These are phyloP conservation scores for Listrodromus nycthemerus DNA, from an alignment of 2,888 invertebrate species.

Conservation along the genomic window DNA sequence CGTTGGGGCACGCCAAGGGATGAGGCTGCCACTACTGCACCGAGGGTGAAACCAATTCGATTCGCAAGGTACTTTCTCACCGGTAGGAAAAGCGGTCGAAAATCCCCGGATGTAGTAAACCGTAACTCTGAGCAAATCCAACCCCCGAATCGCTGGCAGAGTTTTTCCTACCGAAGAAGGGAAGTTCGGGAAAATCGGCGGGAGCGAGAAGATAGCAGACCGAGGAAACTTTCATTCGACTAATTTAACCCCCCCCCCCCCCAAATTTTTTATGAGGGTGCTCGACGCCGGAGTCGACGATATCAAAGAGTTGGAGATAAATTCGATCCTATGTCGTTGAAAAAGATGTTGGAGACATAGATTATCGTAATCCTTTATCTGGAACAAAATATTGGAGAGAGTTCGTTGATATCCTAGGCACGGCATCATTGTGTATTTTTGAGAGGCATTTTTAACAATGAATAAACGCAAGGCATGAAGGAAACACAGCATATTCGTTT, in stretches of 20 bases:
- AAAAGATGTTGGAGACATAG: not conserved
- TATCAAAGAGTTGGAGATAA: not conserved
- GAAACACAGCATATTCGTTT: not conserved
- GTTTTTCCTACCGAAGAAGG: constrained; percentile 5
- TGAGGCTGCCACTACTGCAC: constrained; percentile 3
- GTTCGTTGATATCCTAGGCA: no score
- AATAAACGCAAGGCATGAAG: no score
- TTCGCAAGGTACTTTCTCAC: constrained; percentile 64
- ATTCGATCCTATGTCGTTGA: not conserved
- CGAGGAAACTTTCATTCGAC: constrained; percentile 1
- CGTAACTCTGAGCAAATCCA: constrained; percentile 71
- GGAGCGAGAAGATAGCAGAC: constrained; percentile 20
- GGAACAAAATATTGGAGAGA: no score
- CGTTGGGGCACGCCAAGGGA: constrained; percentile 2
- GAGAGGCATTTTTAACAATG: no score
- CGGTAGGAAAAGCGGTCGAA: constrained; percentile 64
- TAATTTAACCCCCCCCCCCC: not conserved
- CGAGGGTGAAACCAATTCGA: constrained; percentile 68
- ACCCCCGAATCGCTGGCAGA: constrained; percentile 38
- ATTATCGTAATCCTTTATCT: not conserved
- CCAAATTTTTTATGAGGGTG: not conserved
- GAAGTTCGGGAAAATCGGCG: constrained; percentile 2
- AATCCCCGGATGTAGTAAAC: constrained; percentile 66
- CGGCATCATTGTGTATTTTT: no score
- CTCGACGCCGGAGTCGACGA: not conserved